A percentile compares a stretch with the other conserved stretches of the same genome.
These are phyloP conservation scores for Galaxias olidus DNA, from an alignment of 2,797 vertebrate genomes.

Conservation along the genomic window DNA sequence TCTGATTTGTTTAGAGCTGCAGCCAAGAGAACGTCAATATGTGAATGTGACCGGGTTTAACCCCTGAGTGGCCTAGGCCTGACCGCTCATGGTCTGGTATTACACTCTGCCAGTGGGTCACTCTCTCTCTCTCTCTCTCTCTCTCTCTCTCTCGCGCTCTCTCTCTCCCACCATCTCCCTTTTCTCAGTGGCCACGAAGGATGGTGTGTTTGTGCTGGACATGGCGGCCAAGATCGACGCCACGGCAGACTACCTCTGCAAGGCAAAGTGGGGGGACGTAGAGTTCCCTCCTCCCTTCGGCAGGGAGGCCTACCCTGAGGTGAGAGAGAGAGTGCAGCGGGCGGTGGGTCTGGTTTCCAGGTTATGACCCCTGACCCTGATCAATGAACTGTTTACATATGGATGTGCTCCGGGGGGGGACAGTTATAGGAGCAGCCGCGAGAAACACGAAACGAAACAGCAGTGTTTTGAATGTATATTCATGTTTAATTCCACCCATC, in stretches of 20 bases:
- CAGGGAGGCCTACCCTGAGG: conserved; percentile 97
- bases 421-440: too few relatives aligned
- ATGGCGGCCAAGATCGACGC: conserved; percentile 96
- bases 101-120: neutral
- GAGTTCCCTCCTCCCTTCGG: conserved; percentile 97
- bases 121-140: conserved; percentile 7
- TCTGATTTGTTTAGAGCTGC: neutral
- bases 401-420: too few relatives aligned
- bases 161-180: too few relatives aligned
- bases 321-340: conserved; percentile 63
- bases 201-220: conserved; percentile 90
- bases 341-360: neutral
- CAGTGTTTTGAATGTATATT: too few relatives aligned
- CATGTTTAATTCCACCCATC: too few relatives aligned
- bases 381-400: neutral
- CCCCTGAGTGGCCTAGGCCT: neutral
- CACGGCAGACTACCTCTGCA: conserved; percentile 96
- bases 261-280: conserved; percentile 95
- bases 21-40: conserved; percentile 10
- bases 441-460: too few relatives aligned
- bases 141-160: neutral
- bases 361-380: neutral
- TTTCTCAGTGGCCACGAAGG: conserved; percentile 81
- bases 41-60: conserved; percentile 2
- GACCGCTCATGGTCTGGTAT: neutral